These are phyloP conservation scores for Cheilosia vernalis DNA, from an alignment of 2,888 invertebrate genomes.

Conservation along the genomic window DNA sequence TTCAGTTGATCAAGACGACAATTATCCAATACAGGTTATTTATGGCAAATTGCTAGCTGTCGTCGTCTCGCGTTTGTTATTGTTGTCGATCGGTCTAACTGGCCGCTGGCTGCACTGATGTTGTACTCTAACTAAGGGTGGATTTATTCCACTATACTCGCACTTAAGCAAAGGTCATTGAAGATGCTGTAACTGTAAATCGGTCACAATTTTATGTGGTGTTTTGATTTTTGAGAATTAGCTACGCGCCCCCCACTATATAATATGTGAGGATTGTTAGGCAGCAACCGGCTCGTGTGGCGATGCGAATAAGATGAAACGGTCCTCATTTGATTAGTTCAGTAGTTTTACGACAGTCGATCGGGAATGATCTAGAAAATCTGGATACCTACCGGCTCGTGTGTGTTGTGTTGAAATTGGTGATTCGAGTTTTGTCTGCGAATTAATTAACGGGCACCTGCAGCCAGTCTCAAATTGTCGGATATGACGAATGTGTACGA, in stretches of 20 bases:
- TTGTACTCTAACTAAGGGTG: slow-evolving; percentile 24
- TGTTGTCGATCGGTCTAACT: slow-evolving; percentile 1
- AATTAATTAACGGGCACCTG: background rate
- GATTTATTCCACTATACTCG: slow-evolving; percentile 2
- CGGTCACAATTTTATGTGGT: slow-evolving; percentile 10
- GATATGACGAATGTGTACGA: slow-evolving; percentile 81
- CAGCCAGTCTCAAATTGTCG: slow-evolving; percentile 1
- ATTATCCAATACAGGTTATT: slow-evolving; percentile 73
- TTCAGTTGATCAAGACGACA: slow-evolving; percentile 65
- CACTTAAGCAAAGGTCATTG: slow-evolving; percentile 20
- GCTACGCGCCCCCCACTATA: background rate
- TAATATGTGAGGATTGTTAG: background rate
- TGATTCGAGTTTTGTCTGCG: background rate
- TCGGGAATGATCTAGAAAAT: slow-evolving; percentile 32
- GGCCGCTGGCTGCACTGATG: background rate
- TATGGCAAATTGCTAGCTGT: slow-evolving; percentile 55
- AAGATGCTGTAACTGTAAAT: slow-evolving; percentile 42
- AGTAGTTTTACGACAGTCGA: slow-evolving; percentile 76
- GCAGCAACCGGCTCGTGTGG: background rate
- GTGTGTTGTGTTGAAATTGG: background rate
- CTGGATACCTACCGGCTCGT: slow-evolving; percentile 1
- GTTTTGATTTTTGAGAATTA: slow-evolving; percentile 36
- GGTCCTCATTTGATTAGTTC: slow-evolving; percentile 75
- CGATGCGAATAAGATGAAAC: slow-evolving; percentile 76
- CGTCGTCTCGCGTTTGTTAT: slow-evolving; percentile 18